phyloP scores from a whole-genome alignment of 1,140 invertebrate species.

The Phymastichus coffea region DNA sequence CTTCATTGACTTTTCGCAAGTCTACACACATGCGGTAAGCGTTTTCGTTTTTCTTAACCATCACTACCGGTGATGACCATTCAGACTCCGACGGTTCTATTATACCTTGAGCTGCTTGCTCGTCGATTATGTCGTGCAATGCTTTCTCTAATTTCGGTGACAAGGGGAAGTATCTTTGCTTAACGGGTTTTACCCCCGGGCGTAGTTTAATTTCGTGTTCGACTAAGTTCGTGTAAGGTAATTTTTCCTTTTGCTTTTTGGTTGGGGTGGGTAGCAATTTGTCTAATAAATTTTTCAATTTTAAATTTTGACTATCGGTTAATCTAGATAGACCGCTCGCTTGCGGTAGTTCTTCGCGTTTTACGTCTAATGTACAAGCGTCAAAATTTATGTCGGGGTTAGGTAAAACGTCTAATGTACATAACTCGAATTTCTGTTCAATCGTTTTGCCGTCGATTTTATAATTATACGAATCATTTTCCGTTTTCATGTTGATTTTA shows the following conservation, averaged over 20 bases:
- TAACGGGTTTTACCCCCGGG: constrained; percentile 1
- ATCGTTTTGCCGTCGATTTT: too few relatives aligned
- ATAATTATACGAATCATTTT: too few relatives aligned
- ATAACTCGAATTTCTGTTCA: too few relatives aligned
- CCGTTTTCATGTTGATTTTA: too few relatives aligned
- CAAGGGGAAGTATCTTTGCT: constrained; percentile 6
- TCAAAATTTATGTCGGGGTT: too few relatives aligned
- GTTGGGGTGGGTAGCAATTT: not conserved
- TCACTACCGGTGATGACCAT: constrained; percentile 20
- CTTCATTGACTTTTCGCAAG: constrained; percentile 48
- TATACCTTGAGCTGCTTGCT: constrained; percentile 27
- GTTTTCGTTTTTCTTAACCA: constrained; percentile 54
- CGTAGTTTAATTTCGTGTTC: constrained; percentile 27
- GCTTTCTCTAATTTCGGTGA: not conserved
- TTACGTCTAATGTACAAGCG: too few relatives aligned
- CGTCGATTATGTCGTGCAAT: not conserved
- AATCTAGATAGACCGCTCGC: too few relatives aligned
- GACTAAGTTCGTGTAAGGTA: not conserved
- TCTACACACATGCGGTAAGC: constrained; percentile 53
- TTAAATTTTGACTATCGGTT: too few relatives aligned
- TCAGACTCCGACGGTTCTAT: constrained; percentile 33
- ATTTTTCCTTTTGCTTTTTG: too few relatives aligned
- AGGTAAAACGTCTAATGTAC: too few relatives aligned
- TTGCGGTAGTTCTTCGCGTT: too few relatives aligned
- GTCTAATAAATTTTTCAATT: too few relatives aligned